These are phyloP conservation scores for Asteroscopus sphinx DNA, from an alignment of 2,888 invertebrate species.

Conservation along the genomic window DNA sequence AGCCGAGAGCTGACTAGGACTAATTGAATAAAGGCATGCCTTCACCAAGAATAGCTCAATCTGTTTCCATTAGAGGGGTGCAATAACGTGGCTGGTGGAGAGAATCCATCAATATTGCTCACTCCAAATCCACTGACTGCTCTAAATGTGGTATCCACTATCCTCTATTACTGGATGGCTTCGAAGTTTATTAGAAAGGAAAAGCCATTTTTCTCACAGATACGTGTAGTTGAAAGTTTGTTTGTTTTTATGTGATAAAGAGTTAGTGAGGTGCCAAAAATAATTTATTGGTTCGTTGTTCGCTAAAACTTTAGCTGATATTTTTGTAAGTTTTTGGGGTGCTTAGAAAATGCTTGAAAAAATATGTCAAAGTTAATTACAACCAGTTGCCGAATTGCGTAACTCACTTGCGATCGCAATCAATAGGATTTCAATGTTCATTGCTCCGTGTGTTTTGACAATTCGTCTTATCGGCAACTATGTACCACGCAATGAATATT, in stretches of 20 bases:
- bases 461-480: too few species aligned
- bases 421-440: too few species aligned
- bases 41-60: conserved; percentile 60
- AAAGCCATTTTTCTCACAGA: conserved; percentile 39
- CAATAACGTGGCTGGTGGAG: conserved; percentile 54
- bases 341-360: too few species aligned
- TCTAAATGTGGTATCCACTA: conserved; percentile 27
- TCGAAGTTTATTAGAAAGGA: conserved; percentile 29
- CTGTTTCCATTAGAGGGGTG: conserved; percentile 62
- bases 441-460: too few species aligned
- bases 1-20: conserved; percentile 42
- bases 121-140: conserved; percentile 48
- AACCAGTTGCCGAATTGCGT: too few species aligned
- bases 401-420: too few species aligned
- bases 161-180: conserved; percentile 43
- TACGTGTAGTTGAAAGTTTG: conserved; percentile 41
- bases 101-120: conserved; percentile 63
- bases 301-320: not conserved
- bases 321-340: too few species aligned
- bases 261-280: conserved; percentile 28
- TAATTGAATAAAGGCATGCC: conserved; percentile 58
- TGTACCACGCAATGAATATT: too few species aligned
- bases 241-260: conserved; percentile 41
- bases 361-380: too few species aligned
- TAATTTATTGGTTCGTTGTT: conserved; percentile 19